Conservation (phyloP, 2,797 vertebrate genomes). For the Florisuga fusca region DNA sequence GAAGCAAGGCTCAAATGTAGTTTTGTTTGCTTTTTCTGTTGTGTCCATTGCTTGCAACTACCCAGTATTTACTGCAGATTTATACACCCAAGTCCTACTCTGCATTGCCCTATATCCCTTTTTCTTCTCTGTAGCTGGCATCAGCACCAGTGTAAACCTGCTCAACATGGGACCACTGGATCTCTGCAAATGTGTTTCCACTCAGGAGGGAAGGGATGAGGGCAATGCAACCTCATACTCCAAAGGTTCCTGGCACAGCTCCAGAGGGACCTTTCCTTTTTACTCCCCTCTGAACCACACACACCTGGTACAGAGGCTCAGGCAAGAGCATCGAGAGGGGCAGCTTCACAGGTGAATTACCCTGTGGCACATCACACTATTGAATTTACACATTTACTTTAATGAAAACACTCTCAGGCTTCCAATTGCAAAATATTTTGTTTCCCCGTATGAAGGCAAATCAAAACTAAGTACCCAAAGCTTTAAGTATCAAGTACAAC, state of each 20-base stretch:
- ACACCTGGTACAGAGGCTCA: neutral
- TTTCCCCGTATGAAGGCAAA: neutral
- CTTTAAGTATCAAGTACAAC: neutral
- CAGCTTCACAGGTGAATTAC: neutral
- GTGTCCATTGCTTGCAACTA: neutral
- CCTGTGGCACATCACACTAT: accelerated
- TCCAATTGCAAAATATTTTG: neutral
- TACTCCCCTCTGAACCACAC: neutral
- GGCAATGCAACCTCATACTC: neutral
- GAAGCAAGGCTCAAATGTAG: neutral
- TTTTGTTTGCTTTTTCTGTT: neutral
- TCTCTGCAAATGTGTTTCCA: neutral
- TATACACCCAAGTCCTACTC: neutral
- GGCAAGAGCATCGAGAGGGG: neutral
- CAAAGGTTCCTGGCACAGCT: neutral
- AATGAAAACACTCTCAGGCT: neutral
- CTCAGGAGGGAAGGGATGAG: neutral
- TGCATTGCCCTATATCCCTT: neutral
- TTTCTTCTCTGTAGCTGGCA: neutral
- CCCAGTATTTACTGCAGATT: neutral
- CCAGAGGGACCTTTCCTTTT: neutral
- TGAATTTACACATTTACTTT: neutral
- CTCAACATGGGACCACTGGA: neutral
- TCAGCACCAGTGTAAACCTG: accelerated
- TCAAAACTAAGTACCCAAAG: neutral